Evolutionary conservation across 2,888 invertebrate species (phyloP).

Genomic region (Drosophila siamana): DNA sequence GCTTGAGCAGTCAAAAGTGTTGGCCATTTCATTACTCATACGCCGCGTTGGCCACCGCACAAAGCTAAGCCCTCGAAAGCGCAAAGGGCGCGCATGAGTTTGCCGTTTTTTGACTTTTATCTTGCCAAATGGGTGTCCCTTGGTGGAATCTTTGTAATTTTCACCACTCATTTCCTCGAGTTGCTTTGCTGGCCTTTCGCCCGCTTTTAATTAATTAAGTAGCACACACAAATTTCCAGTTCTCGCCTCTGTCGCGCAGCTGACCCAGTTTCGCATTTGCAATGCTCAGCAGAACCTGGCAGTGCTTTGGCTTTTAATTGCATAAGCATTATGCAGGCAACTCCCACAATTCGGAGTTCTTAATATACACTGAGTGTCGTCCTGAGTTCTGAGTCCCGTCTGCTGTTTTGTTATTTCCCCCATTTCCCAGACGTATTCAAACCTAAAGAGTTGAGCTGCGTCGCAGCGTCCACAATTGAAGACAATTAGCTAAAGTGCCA

Average conservation of each 20-base stretch:
- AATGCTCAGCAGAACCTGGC: slow-evolving; percentile 10
- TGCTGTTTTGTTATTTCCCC: slow-evolving; percentile 39
- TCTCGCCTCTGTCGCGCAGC: slow-evolving; percentile 25
- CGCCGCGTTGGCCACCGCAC: slow-evolving; percentile 53
- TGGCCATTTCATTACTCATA: slow-evolving; percentile 69
- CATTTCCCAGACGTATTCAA: slow-evolving; percentile 28
- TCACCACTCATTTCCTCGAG: slow-evolving; percentile 5
- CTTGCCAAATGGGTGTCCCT: slow-evolving; percentile 1
- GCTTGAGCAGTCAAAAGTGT: slow-evolving; percentile 49
- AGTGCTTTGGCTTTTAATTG: slow-evolving; percentile 69
- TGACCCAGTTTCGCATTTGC: slow-evolving; percentile 48
- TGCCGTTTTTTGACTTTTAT: background rate
- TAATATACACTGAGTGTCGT: too few species aligned
- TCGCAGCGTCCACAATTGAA: slow-evolving; percentile 57
- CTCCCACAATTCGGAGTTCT: background rate
- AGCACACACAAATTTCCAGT: slow-evolving; percentile 45
- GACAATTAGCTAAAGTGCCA: slow-evolving; percentile 73
- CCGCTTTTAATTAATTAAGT: slow-evolving; percentile 67
- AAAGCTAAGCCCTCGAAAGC: slow-evolving; percentile 8
- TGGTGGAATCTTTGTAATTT: slow-evolving; percentile 8
- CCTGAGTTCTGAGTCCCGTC: slow-evolving; percentile 12
- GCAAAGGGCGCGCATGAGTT: too few species aligned
- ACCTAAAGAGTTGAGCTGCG: slow-evolving; percentile 29
- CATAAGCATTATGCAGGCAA: slow-evolving; percentile 70
- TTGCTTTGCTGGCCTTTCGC: background rate